Base-by-base conservation (phyloP, 1,140 invertebrate species). In the Pteromalus puparum region DNA sequence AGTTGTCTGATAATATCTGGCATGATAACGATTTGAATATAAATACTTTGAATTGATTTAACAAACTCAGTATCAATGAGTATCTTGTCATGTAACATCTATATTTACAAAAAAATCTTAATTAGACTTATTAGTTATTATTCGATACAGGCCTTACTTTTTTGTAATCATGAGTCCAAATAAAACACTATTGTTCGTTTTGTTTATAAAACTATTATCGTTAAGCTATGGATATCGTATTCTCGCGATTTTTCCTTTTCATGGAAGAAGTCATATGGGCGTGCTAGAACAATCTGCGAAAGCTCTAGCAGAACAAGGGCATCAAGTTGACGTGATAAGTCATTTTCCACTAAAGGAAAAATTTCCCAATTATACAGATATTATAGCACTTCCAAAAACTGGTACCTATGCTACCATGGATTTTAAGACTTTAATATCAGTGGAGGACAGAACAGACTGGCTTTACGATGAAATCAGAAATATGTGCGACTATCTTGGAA, bases 221-320 rank as follows among this genome's bases (percentile, higher is more conserved):
- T 7, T 30, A 10, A 28, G 79, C 42, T 53, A 87, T 24, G 87
- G 82, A 13, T 89, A 88, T 74, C 87, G 89, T n/a, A 92, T 93
- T 70, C 84, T 93, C 10, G 91, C 92, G 46, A 65, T 95, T 3
- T 92, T 94, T 75, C 93, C 92, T 21, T 89, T 94, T 5, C 87
- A 90, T 7, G 93, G 91, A 1, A 92, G 91, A 81, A 95, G 95
- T 82, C 95, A 95, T 87, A 93, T 91, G 76, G 92, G 93, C 81
- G 91, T 95, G 68, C 94, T 94, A 26, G 91, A 93, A 42, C 90
- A 92, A 0, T n/a, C 94, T 15, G 89, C 94, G 72, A 90, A 92
- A 61, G 92, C 90, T 80, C 81, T 95, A 26, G 94, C 93, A 5
- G 84, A 87, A 18, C 88, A 90, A 26, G 94, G 93, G 76, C 94